Conservation (phyloP, 2,113 vertebrate species). For the Channa argus region DNA sequence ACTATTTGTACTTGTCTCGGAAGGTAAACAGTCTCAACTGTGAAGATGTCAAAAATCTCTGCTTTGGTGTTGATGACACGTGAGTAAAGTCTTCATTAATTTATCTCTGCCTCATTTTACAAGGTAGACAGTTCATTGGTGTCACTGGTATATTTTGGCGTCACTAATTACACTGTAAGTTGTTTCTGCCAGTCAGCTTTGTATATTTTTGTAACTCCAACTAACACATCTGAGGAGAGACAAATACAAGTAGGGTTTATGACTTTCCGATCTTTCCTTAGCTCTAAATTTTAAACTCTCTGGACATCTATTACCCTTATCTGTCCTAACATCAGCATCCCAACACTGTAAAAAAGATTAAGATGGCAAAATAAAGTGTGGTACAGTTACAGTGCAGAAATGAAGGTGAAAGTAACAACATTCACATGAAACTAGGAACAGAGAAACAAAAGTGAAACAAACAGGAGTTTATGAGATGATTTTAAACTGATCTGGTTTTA, state of each 20-base stretch:
- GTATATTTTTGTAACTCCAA: background rate
- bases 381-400: background rate
- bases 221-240: background rate
- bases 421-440: background rate
- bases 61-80: constrained; percentile 79
- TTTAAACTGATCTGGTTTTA: constrained; percentile 28
- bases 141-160: background rate
- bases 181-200: background rate
- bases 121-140: background rate
- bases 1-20: constrained; percentile 7
- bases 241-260: background rate
- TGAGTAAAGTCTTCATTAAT: constrained; percentile 62
- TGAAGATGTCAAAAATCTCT: constrained; percentile 77
- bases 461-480: background rate
- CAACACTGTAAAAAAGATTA: background rate
- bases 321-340: background rate
- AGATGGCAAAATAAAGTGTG: background rate
- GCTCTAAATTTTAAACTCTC: background rate
- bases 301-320: background rate
- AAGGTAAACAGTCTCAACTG: constrained; percentile 45
- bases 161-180: background rate
- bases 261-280: background rate
- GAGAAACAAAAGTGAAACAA: background rate
- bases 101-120: background rate
- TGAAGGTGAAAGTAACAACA: background rate